phyloP scores from a whole-genome alignment of 1,140 invertebrate species.

The Bombus sylvicola region DNA sequence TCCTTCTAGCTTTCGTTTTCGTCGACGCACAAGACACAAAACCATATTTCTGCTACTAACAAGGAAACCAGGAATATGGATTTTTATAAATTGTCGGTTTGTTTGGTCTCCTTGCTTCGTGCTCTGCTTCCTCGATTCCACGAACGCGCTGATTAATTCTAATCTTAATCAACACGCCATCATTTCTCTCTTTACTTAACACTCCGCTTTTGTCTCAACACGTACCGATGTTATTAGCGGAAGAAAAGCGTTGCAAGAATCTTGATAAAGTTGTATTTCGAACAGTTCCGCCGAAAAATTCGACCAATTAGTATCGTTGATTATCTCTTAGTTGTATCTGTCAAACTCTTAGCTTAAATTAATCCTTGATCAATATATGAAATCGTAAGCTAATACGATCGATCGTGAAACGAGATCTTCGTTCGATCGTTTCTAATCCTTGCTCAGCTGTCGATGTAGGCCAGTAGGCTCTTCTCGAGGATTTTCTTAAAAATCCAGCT shows the following conservation, averaged over 20 bases:
- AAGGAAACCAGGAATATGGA: not conserved
- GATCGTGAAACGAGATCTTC: not conserved
- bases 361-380: too few species aligned
- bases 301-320: too few species aligned
- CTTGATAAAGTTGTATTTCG: too few species aligned
- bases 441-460: not conserved
- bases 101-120: not conserved
- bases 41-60: not conserved
- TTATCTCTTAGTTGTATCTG: too few species aligned
- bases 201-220: not conserved
- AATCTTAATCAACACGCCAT: not conserved
- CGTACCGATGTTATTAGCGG: not conserved
- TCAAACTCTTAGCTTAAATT: too few species aligned
- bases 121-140: not conserved
- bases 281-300: too few species aligned
- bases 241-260: too few species aligned
- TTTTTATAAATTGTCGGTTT: not conserved
- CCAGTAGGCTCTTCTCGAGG: not conserved
- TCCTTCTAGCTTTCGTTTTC: constrained; percentile 39
- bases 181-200: not conserved
- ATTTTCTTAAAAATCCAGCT: not conserved
- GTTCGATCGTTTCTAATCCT: not conserved
- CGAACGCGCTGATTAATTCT: constrained; percentile 4
- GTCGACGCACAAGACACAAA: not conserved
- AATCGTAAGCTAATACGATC: not conserved